These are phyloP conservation scores for Uloborus plumipes DNA, from an alignment of 2,888 invertebrate genomes.

Conservation along the genomic window DNA sequence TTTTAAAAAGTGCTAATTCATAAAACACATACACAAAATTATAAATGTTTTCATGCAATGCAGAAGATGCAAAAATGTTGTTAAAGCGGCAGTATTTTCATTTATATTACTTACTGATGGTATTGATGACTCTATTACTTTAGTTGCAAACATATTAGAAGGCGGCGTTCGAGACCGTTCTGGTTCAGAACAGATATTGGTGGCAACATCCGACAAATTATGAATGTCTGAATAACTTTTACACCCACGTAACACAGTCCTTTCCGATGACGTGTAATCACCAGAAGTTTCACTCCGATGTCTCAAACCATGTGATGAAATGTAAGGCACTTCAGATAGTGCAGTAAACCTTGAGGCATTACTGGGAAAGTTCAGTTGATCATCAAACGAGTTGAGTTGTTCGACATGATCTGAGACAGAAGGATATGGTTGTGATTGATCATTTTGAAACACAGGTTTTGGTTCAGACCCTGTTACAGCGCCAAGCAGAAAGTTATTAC, in stretches of 20 bases:
- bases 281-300: background rate
- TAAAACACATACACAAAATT: background rate
- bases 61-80: background rate
- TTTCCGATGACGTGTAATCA: background rate
- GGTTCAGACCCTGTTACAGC: background rate
- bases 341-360: background rate
- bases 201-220: constrained; percentile 30
- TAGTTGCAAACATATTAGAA: background rate
- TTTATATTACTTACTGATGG: background rate
- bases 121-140: background rate
- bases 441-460: no score
- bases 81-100: background rate
- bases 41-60: background rate
- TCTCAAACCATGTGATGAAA: constrained; percentile 20
- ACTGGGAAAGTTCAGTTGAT: no score
- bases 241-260: constrained; percentile 29
- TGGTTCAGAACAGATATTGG: background rate
- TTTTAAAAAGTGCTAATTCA: background rate
- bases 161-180: constrained; percentile 64
- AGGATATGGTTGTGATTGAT: no score
- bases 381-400: no score
- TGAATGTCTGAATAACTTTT: constrained; percentile 66
- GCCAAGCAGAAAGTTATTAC: background rate
- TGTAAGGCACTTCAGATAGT: constrained; percentile 58
- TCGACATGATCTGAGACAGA: no score